phyloP scores from a whole-genome alignment of 1,140 invertebrate genomes.

The Bactericera cockerelli region DNA sequence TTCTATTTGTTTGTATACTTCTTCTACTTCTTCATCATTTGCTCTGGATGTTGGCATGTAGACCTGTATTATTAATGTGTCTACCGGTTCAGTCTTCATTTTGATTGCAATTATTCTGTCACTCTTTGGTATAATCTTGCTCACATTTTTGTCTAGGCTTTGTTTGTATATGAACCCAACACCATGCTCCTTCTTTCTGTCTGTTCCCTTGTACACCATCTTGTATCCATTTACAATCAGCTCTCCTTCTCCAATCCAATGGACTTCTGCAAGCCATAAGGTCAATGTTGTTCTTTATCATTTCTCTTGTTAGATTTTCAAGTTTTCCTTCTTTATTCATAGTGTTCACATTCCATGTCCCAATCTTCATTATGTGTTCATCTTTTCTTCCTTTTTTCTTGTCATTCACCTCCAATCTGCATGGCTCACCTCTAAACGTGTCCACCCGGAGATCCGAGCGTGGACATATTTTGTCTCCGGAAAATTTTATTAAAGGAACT shows the following conservation, averaged over 20 bases:
- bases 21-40: background rate
- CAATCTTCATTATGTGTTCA: too few relatives aligned
- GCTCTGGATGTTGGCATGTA: constrained; percentile 11
- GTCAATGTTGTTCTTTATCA: background rate
- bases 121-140: background rate
- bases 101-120: background rate
- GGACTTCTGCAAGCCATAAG: background rate
- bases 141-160: background rate
- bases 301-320: background rate
- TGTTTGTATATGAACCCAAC: background rate
- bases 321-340: too few relatives aligned
- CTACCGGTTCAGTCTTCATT: background rate
- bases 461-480: too few relatives aligned
- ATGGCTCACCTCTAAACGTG: too few relatives aligned
- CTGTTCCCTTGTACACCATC: background rate
- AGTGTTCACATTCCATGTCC: too few relatives aligned
- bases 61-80: too few relatives aligned
- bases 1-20: too few relatives aligned
- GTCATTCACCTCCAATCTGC: too few relatives aligned
- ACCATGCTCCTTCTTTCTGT: background rate
- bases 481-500: too few relatives aligned
- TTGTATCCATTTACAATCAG: background rate
- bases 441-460: too few relatives aligned
- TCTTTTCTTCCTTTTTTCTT: too few relatives aligned
- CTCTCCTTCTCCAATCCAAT: background rate